These are phyloP conservation scores for Alligator sinensis DNA, from an alignment of 2,113 vertebrate genomes.

Conservation along the genomic window DNA sequence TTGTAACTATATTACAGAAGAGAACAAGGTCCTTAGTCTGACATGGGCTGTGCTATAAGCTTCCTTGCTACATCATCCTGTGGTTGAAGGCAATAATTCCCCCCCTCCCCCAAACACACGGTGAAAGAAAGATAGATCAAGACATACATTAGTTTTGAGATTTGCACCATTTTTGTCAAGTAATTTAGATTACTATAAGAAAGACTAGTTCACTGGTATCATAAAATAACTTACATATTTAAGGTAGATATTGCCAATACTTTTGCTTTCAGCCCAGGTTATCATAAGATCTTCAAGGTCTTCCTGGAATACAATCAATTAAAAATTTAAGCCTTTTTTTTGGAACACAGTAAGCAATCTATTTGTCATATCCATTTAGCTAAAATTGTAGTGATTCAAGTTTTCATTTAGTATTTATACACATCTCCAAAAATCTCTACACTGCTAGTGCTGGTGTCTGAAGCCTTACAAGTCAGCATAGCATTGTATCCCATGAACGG, in stretches of 20 bases:
- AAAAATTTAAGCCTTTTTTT: too few species aligned
- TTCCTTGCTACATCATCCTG: neutral
- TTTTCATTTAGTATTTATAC: neutral
- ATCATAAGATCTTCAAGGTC: conserved; percentile 94
- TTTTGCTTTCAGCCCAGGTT: conserved; percentile 93
- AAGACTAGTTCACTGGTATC: neutral
- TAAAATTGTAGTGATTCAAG: neutral
- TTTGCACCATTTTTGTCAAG: neutral
- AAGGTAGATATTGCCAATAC: conserved; percentile 93
- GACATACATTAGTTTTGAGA: neutral
- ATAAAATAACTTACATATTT: conserved; percentile 90
- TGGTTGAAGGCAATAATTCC: neutral
- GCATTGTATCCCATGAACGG: neutral
- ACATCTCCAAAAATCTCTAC: neutral
- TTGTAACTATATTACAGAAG: neutral
- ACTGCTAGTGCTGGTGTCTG: too few species aligned
- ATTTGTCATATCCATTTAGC: neutral
- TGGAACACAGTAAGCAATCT: neutral
- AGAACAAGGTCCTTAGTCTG: neutral
- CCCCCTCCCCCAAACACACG: neutral
- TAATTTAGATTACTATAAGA: neutral
- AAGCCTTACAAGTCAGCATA: neutral
- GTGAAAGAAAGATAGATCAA: fast-evolving
- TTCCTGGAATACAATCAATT: conserved; percentile 77
- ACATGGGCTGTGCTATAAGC: neutral